Percentiles rank a stretch among this genome's conserved stretches.
phyloP scores from a whole-genome alignment of 1,140 invertebrate genomes.

The Drosophila sturtevanti region DNA sequence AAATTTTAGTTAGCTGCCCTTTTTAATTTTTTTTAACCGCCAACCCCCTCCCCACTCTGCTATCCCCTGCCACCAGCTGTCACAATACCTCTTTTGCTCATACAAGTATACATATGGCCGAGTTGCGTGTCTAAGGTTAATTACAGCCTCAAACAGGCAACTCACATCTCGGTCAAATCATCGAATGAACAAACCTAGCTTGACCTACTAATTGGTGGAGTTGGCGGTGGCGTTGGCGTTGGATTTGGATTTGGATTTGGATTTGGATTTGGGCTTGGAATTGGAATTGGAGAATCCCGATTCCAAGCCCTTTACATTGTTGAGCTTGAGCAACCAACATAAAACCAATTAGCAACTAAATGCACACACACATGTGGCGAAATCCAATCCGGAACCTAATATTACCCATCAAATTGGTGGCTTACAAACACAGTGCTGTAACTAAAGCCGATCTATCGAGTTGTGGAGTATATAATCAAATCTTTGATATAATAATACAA shows the following conservation, averaged over 20 bases:
- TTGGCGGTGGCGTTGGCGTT: constrained; percentile 23
- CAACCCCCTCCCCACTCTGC: not conserved
- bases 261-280: not conserved
- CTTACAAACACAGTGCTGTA: constrained; percentile 11
- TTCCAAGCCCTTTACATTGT: not conserved
- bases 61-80: too few species aligned
- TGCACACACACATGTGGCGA: constrained; percentile 32
- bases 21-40: not conserved
- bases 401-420: not conserved
- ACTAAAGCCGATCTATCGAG: not conserved
- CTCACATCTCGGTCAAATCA: constrained; percentile 5
- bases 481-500: too few species aligned
- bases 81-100: constrained; percentile 22
- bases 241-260: not conserved
- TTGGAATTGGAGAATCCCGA: not conserved
- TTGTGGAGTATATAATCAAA: not conserved
- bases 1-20: constrained; percentile 29
- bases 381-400: constrained; percentile 2
- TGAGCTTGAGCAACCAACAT: constrained; percentile 25
- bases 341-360: constrained; percentile 48
- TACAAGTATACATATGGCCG: not conserved
- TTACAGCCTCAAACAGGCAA: constrained; percentile 45
- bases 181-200: constrained; percentile 33
- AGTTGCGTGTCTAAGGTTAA: constrained; percentile 61
- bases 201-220: constrained; percentile 51